Evolutionary conservation across 1,140 invertebrate genomes (phyloP), one percentile per base, ranked within the genome.

Genomic region (Reticulitermes speratus): DNA sequence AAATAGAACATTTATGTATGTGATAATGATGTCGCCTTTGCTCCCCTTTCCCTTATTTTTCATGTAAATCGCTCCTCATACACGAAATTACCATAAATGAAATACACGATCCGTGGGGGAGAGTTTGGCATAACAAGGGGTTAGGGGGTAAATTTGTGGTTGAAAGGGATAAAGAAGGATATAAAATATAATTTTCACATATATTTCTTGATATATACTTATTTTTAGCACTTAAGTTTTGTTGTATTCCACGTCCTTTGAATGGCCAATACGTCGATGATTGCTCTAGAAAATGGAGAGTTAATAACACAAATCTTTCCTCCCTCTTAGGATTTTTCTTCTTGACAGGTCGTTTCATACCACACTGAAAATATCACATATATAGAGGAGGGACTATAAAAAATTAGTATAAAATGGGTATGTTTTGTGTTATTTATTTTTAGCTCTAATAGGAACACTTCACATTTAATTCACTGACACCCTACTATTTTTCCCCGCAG

Each of bases 31-130:
- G 65, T 75, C n/a, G 25, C n/a, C 9, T 75, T 75, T 75, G 25
- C 25, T 30, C n/a, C 65, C 65, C 65, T 16, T 30, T 8, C 14
- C 25, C 65, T n/a, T n/a, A 7, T 65, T 65, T n/a, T 65, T n/a
- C 65, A 75, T 30, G 1, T 75, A 75, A 75, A 75, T 75, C 65
- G n/a, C 65, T 75, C n/a, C n/a, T 7, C 65, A 30, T 75, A 25
- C 25, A 9, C 65, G 65, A 75, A 16, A 75, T 75, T 75, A 75
- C 65, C 65, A 75, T 75, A 75, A 75, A 75, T 75, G n/a, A 75
- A 75, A 30, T 75, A 75, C 25, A 8, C 25, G 7, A 14, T n/a
- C 14, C 14, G 19, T 3, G 12, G 65, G 65, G 65, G 25, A 75
- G 65, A 30, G 25, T n/a, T 1, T 9, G n/a, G 65, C 14, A 75